These are phyloP conservation scores for Bombylius major DNA, from an alignment of 2,888 invertebrate species.

Conservation along the genomic window DNA sequence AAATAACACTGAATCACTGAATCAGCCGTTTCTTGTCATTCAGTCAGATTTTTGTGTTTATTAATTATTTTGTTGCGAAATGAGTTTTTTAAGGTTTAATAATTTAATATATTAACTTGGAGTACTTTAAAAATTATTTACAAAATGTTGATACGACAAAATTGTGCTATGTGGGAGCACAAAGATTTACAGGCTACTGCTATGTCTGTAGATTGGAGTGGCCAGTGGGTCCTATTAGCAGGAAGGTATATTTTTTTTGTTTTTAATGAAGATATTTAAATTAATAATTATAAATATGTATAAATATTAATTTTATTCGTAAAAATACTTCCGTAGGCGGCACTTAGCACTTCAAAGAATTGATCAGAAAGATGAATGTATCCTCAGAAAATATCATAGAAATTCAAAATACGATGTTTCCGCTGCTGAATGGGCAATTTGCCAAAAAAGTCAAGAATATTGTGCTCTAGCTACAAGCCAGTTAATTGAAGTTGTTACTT, in stretches of 20 bases:
- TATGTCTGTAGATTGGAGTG: constrained; percentile 82
- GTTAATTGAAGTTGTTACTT: constrained; percentile 72
- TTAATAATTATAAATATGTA: background rate
- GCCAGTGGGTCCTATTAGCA: constrained; percentile 72
- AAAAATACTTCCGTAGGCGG: constrained; percentile 33
- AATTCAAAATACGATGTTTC: constrained; percentile 90
- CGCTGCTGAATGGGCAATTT: constrained; percentile 86
- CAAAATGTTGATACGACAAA: constrained; percentile 16
- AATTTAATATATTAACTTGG: no score
- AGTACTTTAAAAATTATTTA: no score
- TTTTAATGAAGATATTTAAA: background rate
- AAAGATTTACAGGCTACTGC: constrained; percentile 82
- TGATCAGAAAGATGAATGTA: constrained; percentile 43
- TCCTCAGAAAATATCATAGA: constrained; percentile 63
- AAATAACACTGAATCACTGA: no score
- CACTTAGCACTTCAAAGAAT: constrained; percentile 66
- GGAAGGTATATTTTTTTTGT: constrained; percentile 42
- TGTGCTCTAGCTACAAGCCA: constrained; percentile 86
- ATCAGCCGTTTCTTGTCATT: no score
- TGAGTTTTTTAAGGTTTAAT: no score
- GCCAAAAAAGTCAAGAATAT: constrained; percentile 57
- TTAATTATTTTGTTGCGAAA: no score
- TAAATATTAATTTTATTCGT: no score
- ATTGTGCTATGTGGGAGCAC: constrained; percentile 47
- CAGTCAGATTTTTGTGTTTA: no score